Evolutionary conservation across 1,140 invertebrate species (phyloP), one percentile per base, ranked within the genome.

Genomic region (Papilio machaon): DNA sequence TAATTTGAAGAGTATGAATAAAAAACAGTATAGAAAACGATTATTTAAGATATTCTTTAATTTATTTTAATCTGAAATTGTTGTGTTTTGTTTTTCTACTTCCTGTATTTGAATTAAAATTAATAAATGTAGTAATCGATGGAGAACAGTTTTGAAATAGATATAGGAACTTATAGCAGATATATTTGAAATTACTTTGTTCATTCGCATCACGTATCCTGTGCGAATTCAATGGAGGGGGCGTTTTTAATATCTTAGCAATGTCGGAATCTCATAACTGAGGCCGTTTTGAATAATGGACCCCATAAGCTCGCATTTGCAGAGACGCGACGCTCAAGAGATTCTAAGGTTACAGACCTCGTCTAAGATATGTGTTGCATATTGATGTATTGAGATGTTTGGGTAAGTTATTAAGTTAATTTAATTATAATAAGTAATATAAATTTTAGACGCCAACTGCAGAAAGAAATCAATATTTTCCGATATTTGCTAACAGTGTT

Each of bases 251-350:
- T 92, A 86, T 91, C 77, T 75, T 43, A 80, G 89, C 89, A 91
- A 92, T 92, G 89, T 84, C 78, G 85, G 89, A 86, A 83, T 84
- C 80, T 87, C 86, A 88, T 89, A 91, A 87, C 84, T 84, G 84
- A 84, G 80, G 81, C 83, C 81, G 79, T 83, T 82, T 86, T 89
- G 85, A 92, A 85, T 91, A 91, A 92, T 92, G 88, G 87, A 83
- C 64, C 84, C 86, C 88, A 92, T 92, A 92, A 92, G 89, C 84
- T 84, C 80, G 85, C 84, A 89, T 91, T 90, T 91, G 85, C 76
- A 73, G 85, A 86, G 88, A 84, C 87, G 84, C 75, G 86, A 86
- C 83, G 86, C 49, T 76, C 43, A 79, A 35, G 76, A 76, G 73
- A 64, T 64, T 64, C 11, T 30, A 64, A 30, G 60, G 23, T 30